Conservation (phyloP, 2,888 invertebrate genomes). For the Hanleya hanleyi region DNA sequence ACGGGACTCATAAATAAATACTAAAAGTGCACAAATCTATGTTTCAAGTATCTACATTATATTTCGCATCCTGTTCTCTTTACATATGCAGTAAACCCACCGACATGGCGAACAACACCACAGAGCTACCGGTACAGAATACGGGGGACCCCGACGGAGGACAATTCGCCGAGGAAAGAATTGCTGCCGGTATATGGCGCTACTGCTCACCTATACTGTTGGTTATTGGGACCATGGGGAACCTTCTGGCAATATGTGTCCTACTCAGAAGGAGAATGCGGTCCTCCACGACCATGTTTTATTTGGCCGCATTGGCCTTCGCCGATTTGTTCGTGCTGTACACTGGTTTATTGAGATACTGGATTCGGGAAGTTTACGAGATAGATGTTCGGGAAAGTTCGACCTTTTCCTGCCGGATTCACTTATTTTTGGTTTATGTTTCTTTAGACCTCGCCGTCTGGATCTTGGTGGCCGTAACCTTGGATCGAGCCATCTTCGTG, state of each 20-base stretch:
- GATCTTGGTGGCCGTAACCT: slow-evolving; percentile 64
- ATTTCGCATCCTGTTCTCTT: too few species aligned
- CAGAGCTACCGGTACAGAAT: too few species aligned
- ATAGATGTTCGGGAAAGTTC: slow-evolving; percentile 47
- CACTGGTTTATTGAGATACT: slow-evolving; percentile 48
- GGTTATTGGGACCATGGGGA: slow-evolving; percentile 45
- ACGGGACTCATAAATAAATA: too few species aligned
- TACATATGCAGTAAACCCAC: too few species aligned
- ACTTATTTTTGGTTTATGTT: slow-evolving; percentile 63
- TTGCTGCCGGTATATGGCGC: background rate
- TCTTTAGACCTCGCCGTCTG: slow-evolving; percentile 63
- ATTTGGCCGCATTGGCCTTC: slow-evolving; percentile 42
- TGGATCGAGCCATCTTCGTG: slow-evolving; percentile 65
- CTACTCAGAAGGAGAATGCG: slow-evolving; percentile 39
- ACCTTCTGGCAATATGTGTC: slow-evolving; percentile 43
- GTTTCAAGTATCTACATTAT: too few species aligned
- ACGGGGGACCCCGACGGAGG: background rate
- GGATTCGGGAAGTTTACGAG: slow-evolving; percentile 44
- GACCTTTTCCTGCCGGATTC: slow-evolving; percentile 55
- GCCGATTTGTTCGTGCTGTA: slow-evolving; percentile 44
- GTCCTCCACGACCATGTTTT: slow-evolving; percentile 48
- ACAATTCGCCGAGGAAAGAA: background rate
- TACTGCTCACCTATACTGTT: slow-evolving; percentile 39
- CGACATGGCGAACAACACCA: too few species aligned
- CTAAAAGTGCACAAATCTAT: too few species aligned